phyloP scores from a whole-genome alignment of 2,888 invertebrate genomes.

The Ophraella communa region DNA sequence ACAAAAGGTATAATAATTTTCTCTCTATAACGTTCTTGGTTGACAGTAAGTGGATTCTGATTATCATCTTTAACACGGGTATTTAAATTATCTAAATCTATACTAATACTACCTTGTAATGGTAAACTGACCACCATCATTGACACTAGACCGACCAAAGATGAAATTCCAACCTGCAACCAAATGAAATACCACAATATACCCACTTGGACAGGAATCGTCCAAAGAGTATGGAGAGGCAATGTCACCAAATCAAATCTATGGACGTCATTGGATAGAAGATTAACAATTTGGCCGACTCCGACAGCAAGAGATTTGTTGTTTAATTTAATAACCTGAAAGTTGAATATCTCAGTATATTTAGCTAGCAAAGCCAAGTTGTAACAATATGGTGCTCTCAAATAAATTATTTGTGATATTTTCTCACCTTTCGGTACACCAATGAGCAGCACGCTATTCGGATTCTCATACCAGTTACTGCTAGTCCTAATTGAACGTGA shows the following conservation, averaged over 20 bases:
- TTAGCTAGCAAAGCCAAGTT: neutral
- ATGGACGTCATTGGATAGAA: conserved; percentile 84
- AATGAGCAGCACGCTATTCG: conserved; percentile 13
- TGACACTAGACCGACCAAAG: conserved; percentile 67
- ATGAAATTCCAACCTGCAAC: conserved; percentile 62
- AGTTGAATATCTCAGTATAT: conserved; percentile 19
- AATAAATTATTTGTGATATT: no score
- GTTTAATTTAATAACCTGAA: conserved; percentile 67
- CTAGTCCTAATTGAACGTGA: conserved; percentile 65
- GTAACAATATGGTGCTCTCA: neutral
- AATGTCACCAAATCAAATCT: conserved; percentile 76
- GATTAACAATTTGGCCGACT: conserved; percentile 80
- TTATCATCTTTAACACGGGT: no score
- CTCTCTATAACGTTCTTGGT: no score
- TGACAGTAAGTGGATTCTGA: no score
- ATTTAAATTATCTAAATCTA: no score
- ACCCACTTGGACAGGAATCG: conserved; percentile 76
- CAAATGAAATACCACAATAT: conserved; percentile 68
- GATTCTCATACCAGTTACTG: conserved; percentile 15
- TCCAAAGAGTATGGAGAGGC: conserved; percentile 78
- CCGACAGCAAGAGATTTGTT: conserved; percentile 77
- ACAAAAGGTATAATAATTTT: no score
- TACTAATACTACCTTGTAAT: conserved; percentile 57
- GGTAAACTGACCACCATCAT: conserved; percentile 62
- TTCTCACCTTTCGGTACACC: conserved; percentile 20